Conservation (phyloP, 2,797 vertebrate genomes). For the Vespertilio murinus region DNA sequence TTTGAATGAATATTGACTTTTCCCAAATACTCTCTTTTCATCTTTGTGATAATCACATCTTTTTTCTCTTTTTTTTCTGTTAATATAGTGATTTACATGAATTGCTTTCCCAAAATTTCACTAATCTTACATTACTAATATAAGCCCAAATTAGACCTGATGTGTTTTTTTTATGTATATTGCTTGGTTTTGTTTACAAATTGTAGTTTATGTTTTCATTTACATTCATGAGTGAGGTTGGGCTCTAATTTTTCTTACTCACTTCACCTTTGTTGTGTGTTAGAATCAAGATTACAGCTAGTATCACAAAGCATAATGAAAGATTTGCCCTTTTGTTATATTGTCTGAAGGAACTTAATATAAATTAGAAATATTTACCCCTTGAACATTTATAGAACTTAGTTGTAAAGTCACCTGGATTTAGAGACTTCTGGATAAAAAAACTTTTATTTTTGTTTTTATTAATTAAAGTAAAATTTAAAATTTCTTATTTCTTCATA, state of each 20-base stretch:
- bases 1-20: conserved; percentile 15
- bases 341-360: neutral
- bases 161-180: neutral
- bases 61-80: neutral
- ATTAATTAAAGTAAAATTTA: conserved; percentile 5
- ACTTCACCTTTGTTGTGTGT: neutral
- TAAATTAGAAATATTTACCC: neutral
- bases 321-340: neutral
- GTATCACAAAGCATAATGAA: neutral
- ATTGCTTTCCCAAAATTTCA: neutral
- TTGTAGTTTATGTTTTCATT: conserved; percentile 23
- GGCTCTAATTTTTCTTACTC: conserved; percentile 4
- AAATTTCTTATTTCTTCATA: neutral
- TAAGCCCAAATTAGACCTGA: conserved; percentile 41
- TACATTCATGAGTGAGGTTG: neutral
- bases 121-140: conserved; percentile 16
- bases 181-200: conserved; percentile 18
- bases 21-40: neutral
- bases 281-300: neutral
- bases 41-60: neutral
- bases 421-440: neutral
- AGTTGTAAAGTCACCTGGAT: neutral
- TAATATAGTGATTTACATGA: conserved; percentile 22
- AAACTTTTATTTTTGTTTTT: neutral
- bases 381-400: conserved; percentile 33